These are phyloP conservation scores for Anarrhichthys ocellatus DNA, from an alignment of 2,113 vertebrate species.

Conservation along the genomic window DNA sequence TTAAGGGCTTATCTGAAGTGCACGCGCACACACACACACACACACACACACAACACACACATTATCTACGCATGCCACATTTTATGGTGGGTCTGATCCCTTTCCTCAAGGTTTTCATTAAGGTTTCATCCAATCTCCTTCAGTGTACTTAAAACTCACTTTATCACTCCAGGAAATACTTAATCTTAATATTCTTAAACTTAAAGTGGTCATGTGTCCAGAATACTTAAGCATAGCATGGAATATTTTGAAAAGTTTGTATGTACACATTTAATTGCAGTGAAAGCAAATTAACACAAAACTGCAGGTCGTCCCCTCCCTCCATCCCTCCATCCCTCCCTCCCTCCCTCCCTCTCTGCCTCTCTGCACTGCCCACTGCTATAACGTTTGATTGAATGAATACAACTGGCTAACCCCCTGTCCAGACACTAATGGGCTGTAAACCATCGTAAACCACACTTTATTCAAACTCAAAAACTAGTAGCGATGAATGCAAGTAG, in stretches of 20 bases:
- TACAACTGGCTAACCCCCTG: background rate
- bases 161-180: background rate
- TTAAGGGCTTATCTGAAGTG: background rate
- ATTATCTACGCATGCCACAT: conserved; percentile 5
- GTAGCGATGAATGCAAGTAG: no score
- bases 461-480: no score
- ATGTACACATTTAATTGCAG: background rate
- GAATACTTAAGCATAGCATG: background rate
- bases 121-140: conserved; percentile 7
- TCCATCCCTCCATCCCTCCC: background rate
- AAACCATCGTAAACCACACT: no score
- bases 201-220: background rate
- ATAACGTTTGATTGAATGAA: no score
- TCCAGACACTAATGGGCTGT: background rate
- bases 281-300: background rate
- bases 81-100: background rate
- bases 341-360: background rate
- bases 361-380: no score
- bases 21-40: background rate
- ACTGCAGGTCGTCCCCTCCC: no score
- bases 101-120: conserved; percentile 13
- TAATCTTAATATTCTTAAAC: background rate
- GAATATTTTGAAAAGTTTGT: background rate
- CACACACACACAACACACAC: background rate
- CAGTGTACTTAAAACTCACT: background rate